These are phyloP conservation scores for Enteromius viviparus DNA, from an alignment of 2,797 vertebrate genomes.

Conservation along the genomic window DNA sequence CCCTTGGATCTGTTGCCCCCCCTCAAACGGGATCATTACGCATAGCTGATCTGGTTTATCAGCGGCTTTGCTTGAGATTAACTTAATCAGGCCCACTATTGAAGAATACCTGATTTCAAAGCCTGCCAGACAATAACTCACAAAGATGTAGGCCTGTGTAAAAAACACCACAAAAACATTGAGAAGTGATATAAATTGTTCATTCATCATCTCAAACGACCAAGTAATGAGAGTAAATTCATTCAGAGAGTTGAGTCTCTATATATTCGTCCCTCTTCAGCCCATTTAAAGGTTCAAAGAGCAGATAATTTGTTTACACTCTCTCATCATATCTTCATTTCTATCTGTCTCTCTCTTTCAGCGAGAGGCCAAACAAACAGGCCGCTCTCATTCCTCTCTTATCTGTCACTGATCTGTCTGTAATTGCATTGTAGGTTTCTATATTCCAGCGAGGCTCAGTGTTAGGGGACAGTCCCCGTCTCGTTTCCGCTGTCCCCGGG, in stretches of 20 bases:
- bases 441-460: constrained; percentile 34
- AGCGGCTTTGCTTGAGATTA: constrained; percentile 36
- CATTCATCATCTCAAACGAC: too few species aligned
- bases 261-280: constrained; percentile 34
- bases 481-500: constrained; percentile 53
- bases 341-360: constrained; percentile 54
- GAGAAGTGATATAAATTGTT: too few species aligned
- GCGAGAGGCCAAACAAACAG: constrained; percentile 50
- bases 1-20: constrained; percentile 29
- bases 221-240: background rate
- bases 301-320: constrained; percentile 51
- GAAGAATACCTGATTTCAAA: constrained; percentile 40
- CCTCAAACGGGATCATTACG: constrained; percentile 42
- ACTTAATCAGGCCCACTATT: constrained; percentile 41
- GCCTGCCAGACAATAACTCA: constrained; percentile 7
- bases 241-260: background rate
- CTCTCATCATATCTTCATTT: constrained; percentile 48
- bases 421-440: constrained; percentile 53
- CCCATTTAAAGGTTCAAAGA: constrained; percentile 54
- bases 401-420: constrained; percentile 52
- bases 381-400: constrained; percentile 53
- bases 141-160: too few species aligned
- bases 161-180: too few species aligned
- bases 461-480: constrained; percentile 44
- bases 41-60: constrained; percentile 41